Evolutionary conservation across 2,113 vertebrate species (phyloP), one percentile per base, ranked within the genome.

Genomic region (Bubalus kerabau): DNA sequence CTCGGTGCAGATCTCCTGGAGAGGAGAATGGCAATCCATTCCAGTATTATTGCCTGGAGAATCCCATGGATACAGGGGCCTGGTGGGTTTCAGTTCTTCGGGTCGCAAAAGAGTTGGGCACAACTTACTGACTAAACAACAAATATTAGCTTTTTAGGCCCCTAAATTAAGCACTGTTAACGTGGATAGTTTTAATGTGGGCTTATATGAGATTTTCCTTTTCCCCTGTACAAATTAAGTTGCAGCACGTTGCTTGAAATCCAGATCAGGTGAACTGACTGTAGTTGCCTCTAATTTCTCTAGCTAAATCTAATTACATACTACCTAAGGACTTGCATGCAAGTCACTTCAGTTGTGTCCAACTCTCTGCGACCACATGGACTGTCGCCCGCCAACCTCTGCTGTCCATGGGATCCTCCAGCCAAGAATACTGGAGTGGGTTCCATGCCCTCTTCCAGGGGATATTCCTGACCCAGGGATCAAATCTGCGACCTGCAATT

Each of bases 291-390:
- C 3, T 88, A 56, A 78, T 24, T 90, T 8, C 17, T 54, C 40
- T 15, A 62, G 46, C 67, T 74, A 32, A 76, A 30, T 36, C 12
- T 32, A 32, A 32, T 6, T 52, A 71, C 74, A 81, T 16, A 43
- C 26, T 40, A 52, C 24, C 23, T 54, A 19, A 88, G 7, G 19
- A 67, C 2, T 16, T 12, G 21, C 1, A 5, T 3, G 0, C 6
- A 43, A 43, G 36, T 24, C 11, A 24, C 71, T 43, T 24, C 67
- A 43, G 71, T 43, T 3, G 1, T 43, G 67, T 43, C 36, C 21
- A 43, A 6, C 36, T 23, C 64, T 74, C 36, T 43, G 71, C 3
- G 21, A 71, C n/a, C 19, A 9, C n/a, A 1, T 6, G 67, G 67
- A 40, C 67, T 40, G 67, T 23, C 1, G 10, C n/a, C 36, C 5